Base-by-base conservation (phyloP, 2,797 vertebrate species). In the Gambusia yucatana region DNA sequence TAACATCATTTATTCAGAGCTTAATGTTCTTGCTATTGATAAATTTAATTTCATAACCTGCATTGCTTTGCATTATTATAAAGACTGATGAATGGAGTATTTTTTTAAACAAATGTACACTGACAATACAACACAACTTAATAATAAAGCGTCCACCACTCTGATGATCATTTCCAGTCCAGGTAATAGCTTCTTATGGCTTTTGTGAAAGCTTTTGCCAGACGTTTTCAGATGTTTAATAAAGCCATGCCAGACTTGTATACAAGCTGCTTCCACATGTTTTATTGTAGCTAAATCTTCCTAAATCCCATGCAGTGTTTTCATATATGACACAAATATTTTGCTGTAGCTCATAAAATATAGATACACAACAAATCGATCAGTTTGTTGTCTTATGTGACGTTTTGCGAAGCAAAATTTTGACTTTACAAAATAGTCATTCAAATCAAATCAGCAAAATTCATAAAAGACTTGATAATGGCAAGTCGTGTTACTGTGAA, bases 21-120 rank as follows among this genome's bases (percentile, higher is more conserved):
- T 8, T 76, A 59, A 79, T 79, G 47, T 72, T 57, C 11, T 74
- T 74, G 10, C 17, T 67, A 25, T 25, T 41, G 63, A 41, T 41
- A 41, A 2, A 11, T 67, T 25, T 44, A n/a, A 41, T 28, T 6
- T 6, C 67, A 70, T 28, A 44, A n/a, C 1, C 11, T 70, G 22
- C 6, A n/a, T 7, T 1, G 25, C 25, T 70, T 70, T 70, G 11
- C 25, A 70, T 6, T 25, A 44, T 67, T 67, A 11, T 39, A 41
- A 17, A 44, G 39, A n/a, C 25, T 70, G 22, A 25, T 25, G 8
- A 5, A 4, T 41, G 41, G 39, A 70, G 67, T n/a, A 16, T 28
- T 28, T 43, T 69, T 69, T 6, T 9, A 36, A 65, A 41, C 63
- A 33, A 30, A 67, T 41, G 33, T 67, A 67, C 63, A 41, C 36